Base-by-base conservation (phyloP, 2,113 vertebrate species). In the Phaethon lepturus region DNA sequence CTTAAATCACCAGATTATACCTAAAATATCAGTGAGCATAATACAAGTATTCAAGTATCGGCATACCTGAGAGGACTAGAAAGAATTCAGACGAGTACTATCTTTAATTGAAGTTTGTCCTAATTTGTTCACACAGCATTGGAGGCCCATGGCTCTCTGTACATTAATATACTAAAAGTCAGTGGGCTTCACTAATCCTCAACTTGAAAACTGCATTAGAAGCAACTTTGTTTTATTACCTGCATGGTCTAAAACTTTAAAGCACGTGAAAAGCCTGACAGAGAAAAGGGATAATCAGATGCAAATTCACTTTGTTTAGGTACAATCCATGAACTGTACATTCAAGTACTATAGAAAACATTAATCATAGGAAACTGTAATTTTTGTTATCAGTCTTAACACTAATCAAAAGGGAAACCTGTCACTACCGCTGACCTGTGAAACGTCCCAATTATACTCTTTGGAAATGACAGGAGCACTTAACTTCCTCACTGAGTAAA, bases 331-430 rank as follows among this genome's bases (percentile, higher is more conserved):
- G 88, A 96, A 88, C 82, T 84, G 82, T 76, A 97, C 97, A 88
- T 97, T 98, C 94, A 96, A 97, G 96, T 97, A 86, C 97, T 96
- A 95, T 73, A 55, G 95, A 94, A 97, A 98, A 97, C 98, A 99
- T 99, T 98, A 97, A 99, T 99, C 99, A 99, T 92, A 31, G 93
- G 96, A 97, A 98, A 98, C 98, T 98, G 98, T 98, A 98, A 99
- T 99, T 99, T 99, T 98, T 98, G 98, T 99, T 99, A 99, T 99
- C 99, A 98, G 98, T 98, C 98, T 38, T 98, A 98, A 99, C 99
- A 99, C 98, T 99, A 99, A 99, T 99, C 99, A 99, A 99, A 99
- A 99, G 98, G 98, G 98, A 99, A 99, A 98, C 98, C 98, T 98
- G 99, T 99, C 99, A 98, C 98, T 95, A 96, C 95, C 98, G 67